These are phyloP conservation scores for Callyntrura guangdongensis DNA, from an alignment of 2,888 invertebrate species.

Conservation along the genomic window DNA sequence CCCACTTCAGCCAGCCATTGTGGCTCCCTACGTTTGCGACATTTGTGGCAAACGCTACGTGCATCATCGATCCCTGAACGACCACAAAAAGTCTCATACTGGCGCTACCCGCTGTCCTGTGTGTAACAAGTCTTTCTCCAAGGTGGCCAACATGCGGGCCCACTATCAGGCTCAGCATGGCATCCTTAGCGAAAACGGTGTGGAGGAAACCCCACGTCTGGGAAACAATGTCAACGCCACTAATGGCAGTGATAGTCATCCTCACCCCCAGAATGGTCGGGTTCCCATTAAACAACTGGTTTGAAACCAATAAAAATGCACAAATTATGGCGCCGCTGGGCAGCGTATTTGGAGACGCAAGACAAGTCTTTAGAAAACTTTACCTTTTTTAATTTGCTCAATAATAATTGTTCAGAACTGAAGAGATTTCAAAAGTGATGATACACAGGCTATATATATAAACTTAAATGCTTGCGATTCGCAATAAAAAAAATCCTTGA, in stretches of 20 bases:
- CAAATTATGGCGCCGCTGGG: not conserved
- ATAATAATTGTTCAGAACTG: conserved; percentile 31
- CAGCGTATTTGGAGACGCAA: not conserved
- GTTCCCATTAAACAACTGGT: conserved; percentile 43
- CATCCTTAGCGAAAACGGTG: conserved; percentile 8
- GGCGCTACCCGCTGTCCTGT: conserved; percentile 81
- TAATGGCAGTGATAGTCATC: conserved; percentile 33
- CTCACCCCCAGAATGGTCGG: conserved; percentile 54
- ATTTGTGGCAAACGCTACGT: conserved; percentile 79
- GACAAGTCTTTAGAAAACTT: not conserved
- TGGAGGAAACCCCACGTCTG: not conserved
- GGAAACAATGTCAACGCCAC: not conserved
- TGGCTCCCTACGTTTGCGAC: conserved; percentile 77
- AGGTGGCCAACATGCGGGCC: conserved; percentile 81
- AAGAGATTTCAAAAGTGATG: conserved; percentile 11
- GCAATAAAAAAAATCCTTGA: conserved; percentile 20
- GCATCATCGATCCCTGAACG: conserved; percentile 79
- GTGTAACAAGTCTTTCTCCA: conserved; percentile 80
- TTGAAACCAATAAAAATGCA: not conserved
- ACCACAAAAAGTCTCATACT: conserved; percentile 81
- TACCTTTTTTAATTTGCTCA: conserved; percentile 52
- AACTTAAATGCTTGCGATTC: not conserved
- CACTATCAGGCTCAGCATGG: conserved; percentile 79
- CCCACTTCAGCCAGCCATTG: not conserved
- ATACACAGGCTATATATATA: not conserved